Evolutionary conservation across 2,797 vertebrate genomes (phyloP).

Genomic region (Coracias cyanogaster): DNA sequence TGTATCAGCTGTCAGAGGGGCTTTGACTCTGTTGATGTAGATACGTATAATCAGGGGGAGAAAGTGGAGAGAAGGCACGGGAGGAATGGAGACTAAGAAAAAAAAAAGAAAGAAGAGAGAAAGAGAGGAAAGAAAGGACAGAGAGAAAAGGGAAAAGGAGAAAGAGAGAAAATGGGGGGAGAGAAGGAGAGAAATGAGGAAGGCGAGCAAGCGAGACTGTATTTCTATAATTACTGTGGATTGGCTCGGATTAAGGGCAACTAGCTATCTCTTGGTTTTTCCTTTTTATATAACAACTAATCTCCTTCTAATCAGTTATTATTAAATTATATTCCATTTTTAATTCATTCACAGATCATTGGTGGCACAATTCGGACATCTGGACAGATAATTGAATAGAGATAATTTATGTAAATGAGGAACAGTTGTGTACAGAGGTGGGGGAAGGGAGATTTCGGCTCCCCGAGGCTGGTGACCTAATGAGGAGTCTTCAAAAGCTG

Average conservation of each 20-base stretch:
- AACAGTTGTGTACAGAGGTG: constrained; percentile 73
- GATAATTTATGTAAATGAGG: constrained; percentile 95
- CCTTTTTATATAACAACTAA: constrained; percentile 87
- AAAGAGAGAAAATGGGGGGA: constrained; percentile 30
- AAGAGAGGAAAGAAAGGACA: constrained; percentile 14
- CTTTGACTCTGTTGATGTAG: background rate
- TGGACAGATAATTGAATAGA: constrained; percentile 91
- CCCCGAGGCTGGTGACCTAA: constrained; percentile 45
- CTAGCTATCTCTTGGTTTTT: constrained; percentile 86
- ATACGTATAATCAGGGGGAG: background rate
- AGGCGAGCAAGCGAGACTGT: constrained; percentile 63
- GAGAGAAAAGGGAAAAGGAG: constrained; percentile 56
- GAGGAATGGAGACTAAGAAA: background rate
- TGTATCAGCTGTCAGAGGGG: background rate
- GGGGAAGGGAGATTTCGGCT: constrained; percentile 64
- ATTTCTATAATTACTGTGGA: constrained; percentile 81
- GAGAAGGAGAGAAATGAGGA: constrained; percentile 55
- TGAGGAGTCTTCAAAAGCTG: constrained; percentile 54
- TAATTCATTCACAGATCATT: constrained; percentile 90
- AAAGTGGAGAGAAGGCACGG: constrained; percentile 30
- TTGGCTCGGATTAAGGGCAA: constrained; percentile 85
- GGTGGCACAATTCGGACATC: constrained; percentile 93
- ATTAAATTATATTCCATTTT: constrained; percentile 93
- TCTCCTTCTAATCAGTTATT: constrained; percentile 93
- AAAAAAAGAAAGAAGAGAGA: background rate